phyloP scores from a whole-genome alignment of 2,113 vertebrate species.

The Alexandromys fortis region DNA sequence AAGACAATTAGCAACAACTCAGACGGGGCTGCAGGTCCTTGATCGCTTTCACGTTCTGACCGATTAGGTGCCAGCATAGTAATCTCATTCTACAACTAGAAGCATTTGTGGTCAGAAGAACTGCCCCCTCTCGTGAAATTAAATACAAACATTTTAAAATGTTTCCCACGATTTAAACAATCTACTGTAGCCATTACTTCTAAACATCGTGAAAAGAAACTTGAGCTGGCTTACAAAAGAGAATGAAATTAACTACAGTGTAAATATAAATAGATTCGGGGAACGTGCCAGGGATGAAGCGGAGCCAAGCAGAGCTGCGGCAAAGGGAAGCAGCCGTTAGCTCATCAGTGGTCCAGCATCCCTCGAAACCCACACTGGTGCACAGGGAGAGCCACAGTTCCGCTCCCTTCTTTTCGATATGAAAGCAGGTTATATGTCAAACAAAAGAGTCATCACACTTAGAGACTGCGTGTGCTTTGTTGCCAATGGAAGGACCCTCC shows the following conservation, averaged over 20 bases:
- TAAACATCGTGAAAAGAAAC: neutral
- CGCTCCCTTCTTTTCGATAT: neutral
- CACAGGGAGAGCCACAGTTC: rapidly evolving
- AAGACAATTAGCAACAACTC: slow-evolving; percentile 44
- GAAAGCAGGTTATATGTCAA: neutral
- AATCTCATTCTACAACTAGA: neutral
- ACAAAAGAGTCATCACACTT: neutral
- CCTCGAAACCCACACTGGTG: neutral
- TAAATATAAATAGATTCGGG: neutral
- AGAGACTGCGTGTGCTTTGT: neutral
- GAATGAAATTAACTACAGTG: neutral
- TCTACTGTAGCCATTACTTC: neutral
- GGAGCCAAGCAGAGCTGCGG: neutral
- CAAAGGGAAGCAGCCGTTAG: neutral
- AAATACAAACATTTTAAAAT: neutral
- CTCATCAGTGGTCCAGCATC: too few relatives aligned
- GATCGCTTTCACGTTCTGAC: neutral
- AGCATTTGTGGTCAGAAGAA: neutral
- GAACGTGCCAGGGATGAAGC: neutral
- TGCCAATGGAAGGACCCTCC: neutral
- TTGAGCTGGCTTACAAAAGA: neutral
- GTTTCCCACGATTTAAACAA: neutral
- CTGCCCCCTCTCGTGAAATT: neutral
- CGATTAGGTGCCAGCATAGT: neutral
- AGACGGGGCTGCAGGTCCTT: neutral